A percentile compares a stretch with the other conserved stretches of the same genome.
phyloP scores from a whole-genome alignment of 1,140 invertebrate genomes.

The Drosophila grimshawi region DNA sequence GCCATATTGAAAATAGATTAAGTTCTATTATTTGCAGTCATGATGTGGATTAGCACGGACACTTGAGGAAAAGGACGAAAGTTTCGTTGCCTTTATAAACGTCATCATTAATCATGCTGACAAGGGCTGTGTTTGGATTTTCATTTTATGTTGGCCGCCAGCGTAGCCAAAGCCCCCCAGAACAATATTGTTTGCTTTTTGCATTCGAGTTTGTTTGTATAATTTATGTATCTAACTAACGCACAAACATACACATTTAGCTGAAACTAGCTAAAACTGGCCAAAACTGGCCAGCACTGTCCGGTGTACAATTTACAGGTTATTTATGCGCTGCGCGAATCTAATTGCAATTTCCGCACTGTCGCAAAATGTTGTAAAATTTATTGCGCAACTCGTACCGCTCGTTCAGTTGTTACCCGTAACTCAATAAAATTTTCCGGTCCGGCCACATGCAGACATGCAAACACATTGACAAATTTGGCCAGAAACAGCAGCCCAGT shows the following conservation, averaged over 20 bases:
- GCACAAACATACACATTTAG: slow-evolving; percentile 18
- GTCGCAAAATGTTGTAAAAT: slow-evolving; percentile 75
- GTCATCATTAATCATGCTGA: slow-evolving; percentile 83
- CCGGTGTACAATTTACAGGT: slow-evolving; percentile 53
- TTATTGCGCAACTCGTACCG: slow-evolving; percentile 41
- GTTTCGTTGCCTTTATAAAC: slow-evolving; percentile 73
- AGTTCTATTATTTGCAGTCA: slow-evolving; percentile 83
- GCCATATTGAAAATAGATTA: slow-evolving; percentile 83
- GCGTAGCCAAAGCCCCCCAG: slow-evolving; percentile 33
- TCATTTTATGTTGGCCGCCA: slow-evolving; percentile 63
- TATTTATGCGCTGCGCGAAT: slow-evolving; percentile 67
- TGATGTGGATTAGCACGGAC: slow-evolving; percentile 81
- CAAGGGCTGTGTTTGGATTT: slow-evolving; percentile 73
- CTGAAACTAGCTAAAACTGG: slow-evolving; percentile 25
- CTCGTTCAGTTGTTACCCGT: slow-evolving; percentile 27
- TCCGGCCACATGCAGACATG: slow-evolving; percentile 2
- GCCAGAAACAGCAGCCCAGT: slow-evolving; percentile 12
- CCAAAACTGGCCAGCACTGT: slow-evolving; percentile 8
- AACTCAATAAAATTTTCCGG: slow-evolving; percentile 71
- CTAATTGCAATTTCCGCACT: slow-evolving; percentile 80
- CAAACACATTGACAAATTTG: slow-evolving; percentile 61
- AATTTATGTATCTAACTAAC: slow-evolving; percentile 72
- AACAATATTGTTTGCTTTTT: slow-evolving; percentile 65
- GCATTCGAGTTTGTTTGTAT: slow-evolving; percentile 64
- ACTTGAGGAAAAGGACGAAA: slow-evolving; percentile 54